A percentile compares a stretch with the other conserved stretches of the same genome.
These are phyloP conservation scores for Scaptodrosophila latifasciaeformis DNA, from an alignment of 2,888 invertebrate genomes.

Conservation along the genomic window DNA sequence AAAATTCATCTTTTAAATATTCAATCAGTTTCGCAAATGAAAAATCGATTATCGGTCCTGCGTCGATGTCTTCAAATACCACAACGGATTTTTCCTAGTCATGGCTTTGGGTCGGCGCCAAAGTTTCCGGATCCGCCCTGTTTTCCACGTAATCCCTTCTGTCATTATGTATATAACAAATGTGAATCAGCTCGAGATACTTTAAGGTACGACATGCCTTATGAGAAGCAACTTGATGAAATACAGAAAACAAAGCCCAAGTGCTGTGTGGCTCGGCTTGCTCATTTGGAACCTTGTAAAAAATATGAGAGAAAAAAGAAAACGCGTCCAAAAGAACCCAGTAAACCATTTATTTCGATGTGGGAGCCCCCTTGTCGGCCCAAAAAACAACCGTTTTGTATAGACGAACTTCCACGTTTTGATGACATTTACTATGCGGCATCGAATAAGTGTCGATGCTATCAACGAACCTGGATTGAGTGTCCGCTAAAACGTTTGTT, in stretches of 20 bases:
- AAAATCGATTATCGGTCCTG: neutral
- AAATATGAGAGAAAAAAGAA: neutral
- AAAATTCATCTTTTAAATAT: neutral
- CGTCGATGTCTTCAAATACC: neutral
- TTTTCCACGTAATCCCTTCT: slow-evolving; percentile 3
- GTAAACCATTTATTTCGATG: slow-evolving; percentile 42
- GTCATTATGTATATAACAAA: slow-evolving; percentile 6
- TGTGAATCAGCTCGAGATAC: slow-evolving; percentile 12
- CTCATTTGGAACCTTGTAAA: slow-evolving; percentile 8
- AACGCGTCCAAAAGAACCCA: neutral
- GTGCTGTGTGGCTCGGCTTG: slow-evolving; percentile 29
- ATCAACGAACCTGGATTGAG: slow-evolving; percentile 62
- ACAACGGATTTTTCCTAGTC: neutral
- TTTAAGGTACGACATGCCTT: slow-evolving; percentile 22
- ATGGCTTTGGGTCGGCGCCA: no score
- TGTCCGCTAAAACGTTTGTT: slow-evolving; percentile 37
- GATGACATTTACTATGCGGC: slow-evolving; percentile 43
- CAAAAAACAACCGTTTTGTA: slow-evolving; percentile 21
- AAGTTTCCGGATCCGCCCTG: slow-evolving; percentile 12
- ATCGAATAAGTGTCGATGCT: slow-evolving; percentile 28
- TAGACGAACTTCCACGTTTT: slow-evolving; percentile 38
- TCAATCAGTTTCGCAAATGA: neutral
- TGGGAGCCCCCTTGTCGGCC: slow-evolving; percentile 27
- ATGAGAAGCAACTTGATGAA: slow-evolving; percentile 14
- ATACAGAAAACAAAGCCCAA: neutral